Evolutionary conservation across 2,888 invertebrate species (phyloP), one percentile per base, ranked within the genome.

Genomic region (Agapetus fuscipes): DNA sequence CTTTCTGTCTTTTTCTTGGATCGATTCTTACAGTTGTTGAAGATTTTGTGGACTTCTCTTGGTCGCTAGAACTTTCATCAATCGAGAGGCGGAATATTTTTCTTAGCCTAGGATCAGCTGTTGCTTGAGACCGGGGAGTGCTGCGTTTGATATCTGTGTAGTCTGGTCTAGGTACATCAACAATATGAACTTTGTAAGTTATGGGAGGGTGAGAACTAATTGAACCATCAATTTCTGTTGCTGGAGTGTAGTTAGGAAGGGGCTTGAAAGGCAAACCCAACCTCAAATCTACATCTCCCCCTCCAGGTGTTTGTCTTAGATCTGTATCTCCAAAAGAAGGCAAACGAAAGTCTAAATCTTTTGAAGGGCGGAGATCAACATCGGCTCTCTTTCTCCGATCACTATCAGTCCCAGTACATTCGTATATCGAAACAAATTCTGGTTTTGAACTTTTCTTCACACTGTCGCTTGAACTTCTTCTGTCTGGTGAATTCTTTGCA

Each of bases 191-290:
- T 56, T 77, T 78, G 67, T 82, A 90, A 1, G 63, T 51, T 35
- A 89, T 78, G 0, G 83, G 82, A 1, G 78, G 76, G 57, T 89
- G 88, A 28, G 83, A 81, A 35, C 78, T 78, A 30, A 85, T 72
- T 25, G 85, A 84, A 6, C 83, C 89, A 54, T 88, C 85, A 45
- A 90, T 88, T 66, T 90, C 90, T 0, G 81, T 83, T 16, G 88
- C 88, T 1, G 89, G 87, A 10, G 81, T 76, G 56, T 86, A 87
- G 51, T 83, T 78, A n/a, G 83, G 78, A 32, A 82, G 77, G 6
- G 83, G 78, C 57, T 87, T 85, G 54, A 88, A 87, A 0, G 87
- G 85, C 40, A 83, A 59, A 16, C 74, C 72, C 50, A 85, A 61
- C 15, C 88, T 72, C 47, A 89, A 71, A 61, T 88, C 89, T 24